Base-by-base conservation (phyloP, 2,888 invertebrate species). In the Amphipoea oculea region DNA sequence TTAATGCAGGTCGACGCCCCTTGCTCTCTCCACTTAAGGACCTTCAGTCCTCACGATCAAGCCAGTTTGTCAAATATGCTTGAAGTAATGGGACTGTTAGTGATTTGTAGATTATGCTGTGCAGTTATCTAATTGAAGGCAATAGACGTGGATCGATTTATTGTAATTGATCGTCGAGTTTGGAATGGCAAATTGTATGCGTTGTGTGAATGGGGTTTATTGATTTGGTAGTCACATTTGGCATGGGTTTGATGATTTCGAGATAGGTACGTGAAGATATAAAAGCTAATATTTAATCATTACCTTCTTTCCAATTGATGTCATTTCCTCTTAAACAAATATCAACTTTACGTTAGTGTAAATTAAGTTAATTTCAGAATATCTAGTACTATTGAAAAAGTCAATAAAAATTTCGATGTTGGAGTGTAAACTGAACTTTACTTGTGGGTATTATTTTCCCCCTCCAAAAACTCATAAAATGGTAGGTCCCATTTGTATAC, bases 1-100 rank as follows among this genome's bases (percentile, higher is more conserved):
- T 96, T 95, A 95, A 94, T 92, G 92, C 92, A 90, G 87, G 94
- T 94, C 94, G 93, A 92, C 89, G 94, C 88, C 91, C 91, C 87
- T 79, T 84, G 84, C 88, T 85, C 89, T 84, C 89, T 85, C 87
- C 88, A 89, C 86, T 89, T 89, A 86, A 86, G 83, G 88, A 89
- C 81, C 83, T 87, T 74, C 68, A 78, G 79, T 63, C 71, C 69
- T 65, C 79, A 81, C 82, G 78, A 86, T 79, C 86, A 85, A 71
- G 82, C 80, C 75, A 82, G 81, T 87, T 89, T 89, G 86, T 88
- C 86, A 89, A 89, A 86, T 86, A 71, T 79, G 88, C 42, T 86
- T 82, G 83, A 82, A 87, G 88, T 81, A 81, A 85, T 87, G 75
- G 77, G 67, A 79, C 60, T 87, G 66, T 81, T 84, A 85, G 81